phyloP scores from a whole-genome alignment of 2,797 vertebrate species.

The Coracias cyanogaster region DNA sequence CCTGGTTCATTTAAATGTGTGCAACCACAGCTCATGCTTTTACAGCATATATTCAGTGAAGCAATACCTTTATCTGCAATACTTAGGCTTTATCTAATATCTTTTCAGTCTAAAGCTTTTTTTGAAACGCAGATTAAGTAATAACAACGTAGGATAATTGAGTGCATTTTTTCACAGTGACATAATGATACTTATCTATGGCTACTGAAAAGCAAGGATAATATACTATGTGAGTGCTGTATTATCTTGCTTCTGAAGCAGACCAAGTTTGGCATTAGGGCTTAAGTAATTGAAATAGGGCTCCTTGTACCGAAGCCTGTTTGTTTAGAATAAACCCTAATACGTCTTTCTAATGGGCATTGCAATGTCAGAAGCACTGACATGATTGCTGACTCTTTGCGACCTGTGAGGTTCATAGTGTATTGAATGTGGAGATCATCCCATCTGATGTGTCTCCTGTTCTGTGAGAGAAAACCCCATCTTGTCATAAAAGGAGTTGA shows the following conservation, averaged over 20 bases:
- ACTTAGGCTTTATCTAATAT: slow-evolving; percentile 65
- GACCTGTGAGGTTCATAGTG: neutral
- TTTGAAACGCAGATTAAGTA: slow-evolving; percentile 76
- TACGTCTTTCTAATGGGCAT: slow-evolving; percentile 55
- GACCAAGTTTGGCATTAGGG: slow-evolving; percentile 47
- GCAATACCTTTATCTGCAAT: slow-evolving; percentile 67
- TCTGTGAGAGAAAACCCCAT: neutral
- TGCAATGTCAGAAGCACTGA: neutral
- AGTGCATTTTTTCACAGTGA: slow-evolving; percentile 75
- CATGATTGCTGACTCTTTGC: neutral
- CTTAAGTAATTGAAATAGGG: slow-evolving; percentile 48
- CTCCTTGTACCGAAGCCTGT: slow-evolving; percentile 33
- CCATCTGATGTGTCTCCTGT: neutral
- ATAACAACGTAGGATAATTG: slow-evolving; percentile 71
- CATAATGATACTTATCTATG: slow-evolving; percentile 72
- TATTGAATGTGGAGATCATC: neutral
- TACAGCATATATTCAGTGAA: slow-evolving; percentile 48
- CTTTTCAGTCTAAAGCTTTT: slow-evolving; percentile 69
- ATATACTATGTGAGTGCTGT: slow-evolving; percentile 32
- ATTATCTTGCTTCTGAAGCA: slow-evolving; percentile 75
- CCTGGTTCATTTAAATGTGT: slow-evolving; percentile 24
- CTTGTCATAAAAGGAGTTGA: slow-evolving; percentile 6
- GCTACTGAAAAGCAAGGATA: slow-evolving; percentile 69
- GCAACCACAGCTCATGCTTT: slow-evolving; percentile 60
- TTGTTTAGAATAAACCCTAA: slow-evolving; percentile 62